phyloP scores from a whole-genome alignment of 2,888 invertebrate genomes.

The Meta bourneti region DNA sequence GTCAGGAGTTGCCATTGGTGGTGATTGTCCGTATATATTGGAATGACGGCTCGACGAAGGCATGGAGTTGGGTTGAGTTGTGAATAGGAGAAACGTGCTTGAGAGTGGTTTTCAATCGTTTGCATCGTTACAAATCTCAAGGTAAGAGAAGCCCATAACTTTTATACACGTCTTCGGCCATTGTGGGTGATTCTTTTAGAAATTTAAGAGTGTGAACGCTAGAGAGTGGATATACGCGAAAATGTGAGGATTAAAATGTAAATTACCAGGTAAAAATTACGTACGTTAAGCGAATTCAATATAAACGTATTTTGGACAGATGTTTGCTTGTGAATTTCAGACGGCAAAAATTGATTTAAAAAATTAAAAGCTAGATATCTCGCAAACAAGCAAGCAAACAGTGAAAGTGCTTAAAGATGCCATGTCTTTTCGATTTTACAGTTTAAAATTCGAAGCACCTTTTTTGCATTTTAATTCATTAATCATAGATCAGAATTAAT shows the following conservation, averaged over 20 bases:
- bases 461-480: too few relatives aligned
- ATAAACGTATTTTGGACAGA: too few relatives aligned
- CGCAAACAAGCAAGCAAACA: too few relatives aligned
- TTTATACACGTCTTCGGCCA: neutral
- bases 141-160: conserved; percentile 43
- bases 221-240: conserved; percentile 19
- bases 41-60: neutral
- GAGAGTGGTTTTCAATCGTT: conserved; percentile 17
- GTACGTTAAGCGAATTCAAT: too few relatives aligned
- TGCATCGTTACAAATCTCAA: conserved; percentile 3
- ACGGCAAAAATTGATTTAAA: too few relatives aligned
- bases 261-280: too few relatives aligned
- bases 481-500: too few relatives aligned
- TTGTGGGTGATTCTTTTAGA: neutral
- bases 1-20: conserved; percentile 72
- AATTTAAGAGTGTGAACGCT: neutral
- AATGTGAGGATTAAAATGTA: neutral
- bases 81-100: conserved; percentile 21
- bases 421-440: too few relatives aligned
- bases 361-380: too few relatives aligned
- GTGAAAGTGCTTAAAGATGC: too few relatives aligned
- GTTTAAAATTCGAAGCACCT: too few relatives aligned
- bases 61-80: conserved; percentile 59
- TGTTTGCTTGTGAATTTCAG: too few relatives aligned
- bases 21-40: conserved; percentile 63